Conservation (phyloP, 2,113 vertebrate species). For the Podarcis cretensis region DNA sequence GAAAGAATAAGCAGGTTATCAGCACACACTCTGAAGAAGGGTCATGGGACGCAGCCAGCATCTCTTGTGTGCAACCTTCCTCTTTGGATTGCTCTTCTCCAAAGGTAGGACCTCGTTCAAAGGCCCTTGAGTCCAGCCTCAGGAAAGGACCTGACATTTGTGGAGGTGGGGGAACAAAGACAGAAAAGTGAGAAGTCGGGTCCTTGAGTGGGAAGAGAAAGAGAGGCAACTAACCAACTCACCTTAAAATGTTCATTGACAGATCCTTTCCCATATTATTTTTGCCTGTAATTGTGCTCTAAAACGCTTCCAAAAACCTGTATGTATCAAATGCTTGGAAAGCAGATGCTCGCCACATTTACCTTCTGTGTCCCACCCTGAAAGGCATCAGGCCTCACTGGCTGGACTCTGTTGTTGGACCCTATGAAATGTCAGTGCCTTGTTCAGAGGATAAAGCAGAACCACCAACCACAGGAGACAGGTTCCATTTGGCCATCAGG, state of each 20-base stretch:
- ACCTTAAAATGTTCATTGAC: not conserved
- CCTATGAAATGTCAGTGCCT: not conserved
- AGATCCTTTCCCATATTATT: too few species aligned
- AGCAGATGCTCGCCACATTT: not conserved
- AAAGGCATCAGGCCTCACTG: not conserved
- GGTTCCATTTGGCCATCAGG: not conserved
- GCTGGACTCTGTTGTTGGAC: not conserved
- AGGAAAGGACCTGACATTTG: not conserved
- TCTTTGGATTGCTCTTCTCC: not conserved
- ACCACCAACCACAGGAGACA: not conserved
- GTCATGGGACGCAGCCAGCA: not conserved
- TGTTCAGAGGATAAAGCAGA: not conserved
- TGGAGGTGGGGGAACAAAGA: not conserved
- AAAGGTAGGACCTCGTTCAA: slow-evolving; percentile 4
- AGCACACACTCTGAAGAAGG: not conserved
- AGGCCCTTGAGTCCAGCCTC: not conserved
- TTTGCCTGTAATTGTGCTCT: not conserved
- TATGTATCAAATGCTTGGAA: not conserved
- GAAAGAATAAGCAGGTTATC: not conserved
- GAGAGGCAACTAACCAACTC: not conserved
- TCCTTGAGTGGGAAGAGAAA: not conserved
- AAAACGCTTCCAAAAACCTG: not conserved
- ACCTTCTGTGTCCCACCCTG: not conserved
- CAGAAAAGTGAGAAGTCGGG: not conserved
- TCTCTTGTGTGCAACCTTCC: not conserved